Conservation (phyloP, 2,888 invertebrate species). For the Drosophila kanekoi region DNA sequence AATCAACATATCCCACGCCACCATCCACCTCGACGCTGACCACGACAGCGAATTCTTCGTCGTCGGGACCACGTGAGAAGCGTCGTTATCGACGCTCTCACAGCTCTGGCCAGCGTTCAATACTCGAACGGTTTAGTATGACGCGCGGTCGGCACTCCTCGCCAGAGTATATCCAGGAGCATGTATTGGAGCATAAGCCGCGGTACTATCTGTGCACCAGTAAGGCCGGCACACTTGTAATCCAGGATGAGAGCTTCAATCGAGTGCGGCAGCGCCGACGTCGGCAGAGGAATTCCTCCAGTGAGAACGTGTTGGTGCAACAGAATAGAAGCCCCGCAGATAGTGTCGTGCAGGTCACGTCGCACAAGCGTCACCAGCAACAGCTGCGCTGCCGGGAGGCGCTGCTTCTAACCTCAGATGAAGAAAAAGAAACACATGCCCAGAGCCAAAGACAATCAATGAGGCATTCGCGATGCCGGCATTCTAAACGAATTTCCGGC, state of each 20-base stretch:
- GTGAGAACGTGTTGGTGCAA: constrained; percentile 61
- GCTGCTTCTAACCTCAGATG: constrained; percentile 50
- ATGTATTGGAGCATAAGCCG: constrained; percentile 62
- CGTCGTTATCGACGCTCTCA: constrained; percentile 83
- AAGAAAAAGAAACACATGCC: constrained; percentile 42
- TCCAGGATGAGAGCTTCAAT: constrained; percentile 85
- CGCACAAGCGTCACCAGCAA: constrained; percentile 18
- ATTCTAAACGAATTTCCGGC: constrained; percentile 39
- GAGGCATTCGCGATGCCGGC: constrained; percentile 48
- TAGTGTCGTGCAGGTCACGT: constrained; percentile 48
- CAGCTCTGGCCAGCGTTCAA: constrained; percentile 76
- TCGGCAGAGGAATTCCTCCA: constrained; percentile 73
- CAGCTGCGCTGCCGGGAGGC: constrained; percentile 19
- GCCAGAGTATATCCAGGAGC: constrained; percentile 78
- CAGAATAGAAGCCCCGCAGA: constrained; percentile 10
- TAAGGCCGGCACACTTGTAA: constrained; percentile 86
- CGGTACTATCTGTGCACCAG: constrained; percentile 86
- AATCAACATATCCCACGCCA: constrained; percentile 61
- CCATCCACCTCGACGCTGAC: constrained; percentile 74
- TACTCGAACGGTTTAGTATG: constrained; percentile 83
- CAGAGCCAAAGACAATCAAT: constrained; percentile 1
- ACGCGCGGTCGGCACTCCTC: constrained; percentile 83
- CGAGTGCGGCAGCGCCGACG: constrained; percentile 79
- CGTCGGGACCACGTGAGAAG: constrained; percentile 79
- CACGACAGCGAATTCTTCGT: constrained; percentile 72